Percentiles rank a stretch among this genome's conserved stretches.
phyloP scores from a whole-genome alignment of 2,888 invertebrate genomes.

The Cheilosia pagana region DNA sequence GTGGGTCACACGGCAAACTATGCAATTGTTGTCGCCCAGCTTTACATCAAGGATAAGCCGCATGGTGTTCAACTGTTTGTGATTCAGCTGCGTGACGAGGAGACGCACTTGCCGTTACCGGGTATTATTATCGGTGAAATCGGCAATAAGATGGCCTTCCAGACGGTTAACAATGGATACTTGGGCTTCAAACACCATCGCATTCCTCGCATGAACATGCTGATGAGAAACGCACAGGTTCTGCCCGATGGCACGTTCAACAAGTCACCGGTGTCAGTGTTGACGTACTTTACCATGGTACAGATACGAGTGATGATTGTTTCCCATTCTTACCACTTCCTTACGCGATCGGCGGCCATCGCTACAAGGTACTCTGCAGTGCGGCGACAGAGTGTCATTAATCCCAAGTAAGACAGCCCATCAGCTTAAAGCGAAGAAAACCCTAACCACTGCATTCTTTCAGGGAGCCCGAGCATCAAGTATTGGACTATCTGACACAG shows the following conservation, averaged over 20 bases:
- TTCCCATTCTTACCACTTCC: constrained; percentile 88
- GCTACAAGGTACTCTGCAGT: constrained; percentile 96
- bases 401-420: constrained; percentile 87
- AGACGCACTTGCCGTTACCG: constrained; percentile 92
- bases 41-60: constrained; percentile 91
- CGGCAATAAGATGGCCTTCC: constrained; percentile 96
- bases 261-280: constrained; percentile 90
- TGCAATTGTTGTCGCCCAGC: constrained; percentile 94
- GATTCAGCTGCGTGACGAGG: constrained; percentile 94
- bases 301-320: constrained; percentile 93
- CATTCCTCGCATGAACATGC: constrained; percentile 93
- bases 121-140: constrained; percentile 97
- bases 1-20: constrained; percentile 97
- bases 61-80: constrained; percentile 96
- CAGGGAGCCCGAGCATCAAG: constrained; percentile 93
- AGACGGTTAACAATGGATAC: constrained; percentile 95
- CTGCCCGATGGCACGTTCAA: constrained; percentile 96
- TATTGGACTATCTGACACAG: constrained; percentile 96
- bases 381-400: constrained; percentile 93
- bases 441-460: constrained; percentile 59
- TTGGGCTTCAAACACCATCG: constrained; percentile 93
- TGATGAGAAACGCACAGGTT: constrained; percentile 96
- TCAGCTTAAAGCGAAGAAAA: background rate
- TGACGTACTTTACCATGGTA: constrained; percentile 94
- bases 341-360: constrained; percentile 93